Percentiles rank a stretch among this genome's conserved stretches.
phyloP scores from a whole-genome alignment of 2,888 invertebrate species.

The Stenodema calcarata region DNA sequence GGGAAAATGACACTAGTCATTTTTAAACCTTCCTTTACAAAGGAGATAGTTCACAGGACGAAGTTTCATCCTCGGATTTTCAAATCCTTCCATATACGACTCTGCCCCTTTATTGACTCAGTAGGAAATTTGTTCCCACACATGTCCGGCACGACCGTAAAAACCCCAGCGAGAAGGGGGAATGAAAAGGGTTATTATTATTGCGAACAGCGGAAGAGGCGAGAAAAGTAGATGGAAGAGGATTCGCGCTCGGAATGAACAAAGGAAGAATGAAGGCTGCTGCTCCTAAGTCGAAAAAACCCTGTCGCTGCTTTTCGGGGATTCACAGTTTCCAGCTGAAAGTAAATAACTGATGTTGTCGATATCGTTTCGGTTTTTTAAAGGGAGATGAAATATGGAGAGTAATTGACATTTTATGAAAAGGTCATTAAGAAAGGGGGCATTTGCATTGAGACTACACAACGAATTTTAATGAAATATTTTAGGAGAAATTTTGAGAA shows the following conservation, averaged over 20 bases:
- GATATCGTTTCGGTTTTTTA: too few relatives aligned
- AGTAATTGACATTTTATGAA: too few relatives aligned
- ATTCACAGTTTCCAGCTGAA: background rate
- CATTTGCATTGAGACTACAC: too few relatives aligned
- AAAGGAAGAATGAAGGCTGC: background rate
- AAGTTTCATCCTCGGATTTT: background rate
- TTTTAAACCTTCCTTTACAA: too few relatives aligned
- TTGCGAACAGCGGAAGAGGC: background rate
- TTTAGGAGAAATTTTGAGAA: too few relatives aligned
- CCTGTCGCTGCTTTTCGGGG: background rate
- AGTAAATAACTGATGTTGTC: too few relatives aligned
- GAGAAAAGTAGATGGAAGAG: background rate
- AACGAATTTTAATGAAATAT: too few relatives aligned
- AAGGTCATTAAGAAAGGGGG: too few relatives aligned
- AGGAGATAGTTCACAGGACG: too few relatives aligned
- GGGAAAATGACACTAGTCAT: too few relatives aligned
- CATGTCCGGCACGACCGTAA: background rate
- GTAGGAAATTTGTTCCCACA: background rate
- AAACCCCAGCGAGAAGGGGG: background rate
- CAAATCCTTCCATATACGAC: background rate
- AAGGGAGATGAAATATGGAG: too few relatives aligned
- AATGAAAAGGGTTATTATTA: background rate
- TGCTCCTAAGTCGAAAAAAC: background rate
- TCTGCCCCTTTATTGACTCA: background rate
- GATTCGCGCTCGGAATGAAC: background rate